Base-by-base conservation (phyloP, 2,888 invertebrate genomes). In the Lucinisca nassula region DNA sequence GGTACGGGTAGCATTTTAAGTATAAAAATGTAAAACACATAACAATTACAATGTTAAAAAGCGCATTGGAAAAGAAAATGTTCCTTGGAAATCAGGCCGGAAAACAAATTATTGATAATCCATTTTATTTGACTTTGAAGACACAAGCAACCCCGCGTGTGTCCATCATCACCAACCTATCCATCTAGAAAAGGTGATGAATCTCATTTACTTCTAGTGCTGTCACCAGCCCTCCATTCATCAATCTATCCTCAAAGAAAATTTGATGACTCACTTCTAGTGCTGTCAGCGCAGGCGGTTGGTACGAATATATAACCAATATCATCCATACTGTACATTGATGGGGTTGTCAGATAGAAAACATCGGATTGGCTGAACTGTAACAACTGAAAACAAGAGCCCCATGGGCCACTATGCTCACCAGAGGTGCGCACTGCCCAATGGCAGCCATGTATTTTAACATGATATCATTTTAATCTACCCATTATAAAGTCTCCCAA, bases 261-360 rank as follows among this genome's bases (percentile, higher is more conserved):
- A 17, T 30, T 75, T 89, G 67, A 79, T n/a, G n/a, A n/a, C n/a
- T n/a, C n/a, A 93, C 93, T 80, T 77, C 40, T 85, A 24, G 81
- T 38, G 79, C 88, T 91, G 78, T 81, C 76, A 32, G 45, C 38
- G 77, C 92, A 92, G 0, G 83, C 86, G 10, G 91, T 80, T 8
- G 93, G 92, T 21, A 92, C 87, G 67, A 92, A 93, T 8, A 92
- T 76, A 78, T 91, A 92, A 1, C 92, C 93, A 14, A 45, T 79
- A 24, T 38, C 81, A 77, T 92, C 93, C 87, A 93, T 89, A 51
- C 93, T 91, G 78, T 91, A 91, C 37, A 79, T 14, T 30, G 40
- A 38, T 40, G 72, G 72, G 24, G 21, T 37, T 14, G 72, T 27
- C 3, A 72, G 8, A 4, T 24, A 8, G 32, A 40, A 37, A 35